Percentiles rank a stretch among this genome's conserved stretches.
Evolutionary conservation across 2,888 invertebrate species (phyloP).

Genomic region (Agriopis leucophaearia): DNA sequence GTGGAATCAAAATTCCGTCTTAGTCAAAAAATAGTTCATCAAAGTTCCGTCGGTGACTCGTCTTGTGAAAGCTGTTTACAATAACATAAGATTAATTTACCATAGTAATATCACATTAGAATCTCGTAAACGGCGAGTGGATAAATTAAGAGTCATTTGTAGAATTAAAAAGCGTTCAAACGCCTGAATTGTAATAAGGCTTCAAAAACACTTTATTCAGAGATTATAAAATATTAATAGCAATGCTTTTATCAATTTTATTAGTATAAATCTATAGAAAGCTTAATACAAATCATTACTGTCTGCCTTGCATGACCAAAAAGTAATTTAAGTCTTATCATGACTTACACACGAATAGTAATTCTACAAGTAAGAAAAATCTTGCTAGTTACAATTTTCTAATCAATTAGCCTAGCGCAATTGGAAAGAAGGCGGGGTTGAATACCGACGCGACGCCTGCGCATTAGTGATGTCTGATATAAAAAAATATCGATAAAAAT

Average conservation of each 20-base stretch:
- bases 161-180: neutral
- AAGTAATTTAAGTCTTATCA: neutral
- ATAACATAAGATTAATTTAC: neutral
- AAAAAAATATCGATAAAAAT: conserved; percentile 15
- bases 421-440: conserved; percentile 48
- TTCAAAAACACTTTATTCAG: neutral
- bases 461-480: conserved; percentile 21
- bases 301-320: conserved; percentile 2
- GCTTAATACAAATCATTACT: neutral
- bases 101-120: neutral
- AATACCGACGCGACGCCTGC: conserved; percentile 38
- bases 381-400: conserved; percentile 34
- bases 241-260: neutral
- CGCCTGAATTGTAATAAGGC: neutral
- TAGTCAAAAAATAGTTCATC: too few species aligned
- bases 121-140: neutral
- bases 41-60: too few species aligned
- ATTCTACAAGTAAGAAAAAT: conserved; percentile 27
- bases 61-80: conserved; percentile 1
- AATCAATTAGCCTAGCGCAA: conserved; percentile 46
- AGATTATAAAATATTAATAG: neutral
- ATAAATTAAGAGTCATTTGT: neutral
- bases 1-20: conserved; percentile 5
- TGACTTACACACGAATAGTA: conserved; percentile 4
- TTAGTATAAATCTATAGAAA: neutral